These are phyloP conservation scores for Leuciscus waleckii DNA, from an alignment of 2,797 vertebrate species.

Conservation along the genomic window DNA sequence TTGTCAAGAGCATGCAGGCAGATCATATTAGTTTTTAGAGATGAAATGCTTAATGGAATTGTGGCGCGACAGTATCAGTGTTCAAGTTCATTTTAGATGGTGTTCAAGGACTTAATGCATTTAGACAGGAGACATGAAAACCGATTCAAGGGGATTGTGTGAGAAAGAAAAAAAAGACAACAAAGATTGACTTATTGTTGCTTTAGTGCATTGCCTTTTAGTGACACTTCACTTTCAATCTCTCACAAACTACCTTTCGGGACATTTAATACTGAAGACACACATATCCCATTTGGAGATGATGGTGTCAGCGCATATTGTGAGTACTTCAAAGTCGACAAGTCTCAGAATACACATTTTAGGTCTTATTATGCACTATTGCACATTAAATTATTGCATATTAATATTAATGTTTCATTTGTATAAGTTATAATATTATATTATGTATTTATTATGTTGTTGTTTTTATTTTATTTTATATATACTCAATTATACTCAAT, in stretches of 20 bases:
- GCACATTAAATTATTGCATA: too few species aligned
- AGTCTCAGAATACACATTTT: neutral
- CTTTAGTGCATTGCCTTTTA: conserved; percentile 34
- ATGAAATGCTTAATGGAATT: conserved; percentile 41
- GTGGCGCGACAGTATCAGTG: conserved; percentile 30
- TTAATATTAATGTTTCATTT: too few species aligned
- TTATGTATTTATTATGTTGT: too few species aligned
- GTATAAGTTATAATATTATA: too few species aligned
- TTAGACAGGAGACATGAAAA: conserved; percentile 33
- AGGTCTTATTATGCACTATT: neutral
- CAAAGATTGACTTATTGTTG: conserved; percentile 35
- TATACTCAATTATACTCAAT: too few species aligned
- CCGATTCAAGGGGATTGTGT: conserved; percentile 15
- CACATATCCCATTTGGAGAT: neutral
- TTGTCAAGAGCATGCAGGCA: conserved; percentile 20
- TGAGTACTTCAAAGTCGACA: neutral
- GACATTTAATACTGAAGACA: conserved; percentile 15
- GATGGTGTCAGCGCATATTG: neutral
- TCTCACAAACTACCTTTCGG: conserved; percentile 13
- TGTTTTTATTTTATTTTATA: too few species aligned
- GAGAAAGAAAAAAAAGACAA: conserved; percentile 25
- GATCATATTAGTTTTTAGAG: conserved; percentile 23
- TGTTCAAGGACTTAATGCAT: conserved; percentile 41
- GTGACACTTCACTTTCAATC: conserved; percentile 33
- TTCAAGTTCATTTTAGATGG: conserved; percentile 38